These are phyloP conservation scores for Origma solitaria DNA, from an alignment of 2,113 vertebrate genomes.

Conservation along the genomic window DNA sequence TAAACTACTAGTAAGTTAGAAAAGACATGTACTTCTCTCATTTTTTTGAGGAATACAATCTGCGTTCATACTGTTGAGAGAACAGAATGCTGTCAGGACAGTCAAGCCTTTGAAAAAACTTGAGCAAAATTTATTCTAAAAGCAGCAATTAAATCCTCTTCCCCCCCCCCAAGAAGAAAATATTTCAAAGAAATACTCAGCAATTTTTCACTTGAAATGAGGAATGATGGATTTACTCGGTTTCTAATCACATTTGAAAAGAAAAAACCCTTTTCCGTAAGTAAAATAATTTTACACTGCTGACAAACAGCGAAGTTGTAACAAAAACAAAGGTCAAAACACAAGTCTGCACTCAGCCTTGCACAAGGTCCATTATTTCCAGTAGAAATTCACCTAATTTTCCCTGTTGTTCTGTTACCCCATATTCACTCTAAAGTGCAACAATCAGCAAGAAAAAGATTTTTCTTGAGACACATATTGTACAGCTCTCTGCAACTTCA, in stretches of 20 bases:
- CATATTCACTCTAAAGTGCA: background rate
- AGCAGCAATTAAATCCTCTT: background rate
- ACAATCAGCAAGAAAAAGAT: background rate
- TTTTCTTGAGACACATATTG: background rate
- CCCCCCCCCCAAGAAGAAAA: background rate
- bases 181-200: background rate
- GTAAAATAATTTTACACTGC: background rate
- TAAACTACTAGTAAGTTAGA: background rate
- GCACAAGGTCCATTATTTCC: background rate
- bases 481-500: background rate
- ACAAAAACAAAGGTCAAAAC: background rate
- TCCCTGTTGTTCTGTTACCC: background rate
- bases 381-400: background rate
- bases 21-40: background rate
- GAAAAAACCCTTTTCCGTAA: background rate
- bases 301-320: background rate
- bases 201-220: background rate
- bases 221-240: background rate
- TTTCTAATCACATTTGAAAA: background rate
- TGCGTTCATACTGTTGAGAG: background rate
- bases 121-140: background rate
- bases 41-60: background rate
- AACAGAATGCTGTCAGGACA: background rate
- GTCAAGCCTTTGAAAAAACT: background rate
- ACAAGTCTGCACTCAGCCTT: background rate